Evolutionary conservation across 2,888 invertebrate genomes (phyloP).

Genomic region (Danaus chrysippus): DNA sequence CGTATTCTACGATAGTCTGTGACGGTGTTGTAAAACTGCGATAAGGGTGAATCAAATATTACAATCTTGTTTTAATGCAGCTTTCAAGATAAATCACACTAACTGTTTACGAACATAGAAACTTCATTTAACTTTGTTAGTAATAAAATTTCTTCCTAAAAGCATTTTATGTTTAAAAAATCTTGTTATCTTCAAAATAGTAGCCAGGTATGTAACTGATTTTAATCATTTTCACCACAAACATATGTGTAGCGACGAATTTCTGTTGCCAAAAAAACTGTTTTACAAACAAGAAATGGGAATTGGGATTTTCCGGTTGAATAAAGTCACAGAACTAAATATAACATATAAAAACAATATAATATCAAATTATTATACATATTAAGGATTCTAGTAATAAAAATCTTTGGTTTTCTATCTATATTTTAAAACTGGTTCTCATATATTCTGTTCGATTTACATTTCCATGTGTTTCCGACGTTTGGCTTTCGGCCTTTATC

Average conservation of each 20-base stretch:
- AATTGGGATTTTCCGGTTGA: background rate
- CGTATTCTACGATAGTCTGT: slow-evolving; percentile 43
- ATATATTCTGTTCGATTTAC: background rate
- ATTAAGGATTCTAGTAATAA: too few relatives aligned
- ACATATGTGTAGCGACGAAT: slow-evolving; percentile 49
- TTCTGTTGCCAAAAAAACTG: slow-evolving; percentile 48
- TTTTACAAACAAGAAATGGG: slow-evolving; percentile 31
- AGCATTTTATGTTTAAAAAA: too few relatives aligned
- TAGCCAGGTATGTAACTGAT: too few relatives aligned
- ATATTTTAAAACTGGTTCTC: background rate
- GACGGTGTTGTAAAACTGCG: slow-evolving; percentile 39
- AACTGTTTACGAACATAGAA: too few relatives aligned
- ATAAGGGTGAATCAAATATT: background rate
- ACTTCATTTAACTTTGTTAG: too few relatives aligned
- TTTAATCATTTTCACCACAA: slow-evolving; percentile 52
- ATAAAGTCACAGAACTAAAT: background rate
- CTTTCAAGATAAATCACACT: too few relatives aligned
- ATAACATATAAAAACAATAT: too few relatives aligned
- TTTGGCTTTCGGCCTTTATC: slow-evolving; percentile 38
- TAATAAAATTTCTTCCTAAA: too few relatives aligned
- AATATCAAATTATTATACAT: too few relatives aligned
- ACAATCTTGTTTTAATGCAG: background rate
- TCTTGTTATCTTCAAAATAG: too few relatives aligned
- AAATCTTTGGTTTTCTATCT: too few relatives aligned
- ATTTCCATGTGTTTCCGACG: slow-evolving; percentile 28